Percentiles rank a stretch among this genome's conserved stretches.
Conservation (phyloP, 2,113 vertebrate genomes). For the Mobula birostris region DNA sequence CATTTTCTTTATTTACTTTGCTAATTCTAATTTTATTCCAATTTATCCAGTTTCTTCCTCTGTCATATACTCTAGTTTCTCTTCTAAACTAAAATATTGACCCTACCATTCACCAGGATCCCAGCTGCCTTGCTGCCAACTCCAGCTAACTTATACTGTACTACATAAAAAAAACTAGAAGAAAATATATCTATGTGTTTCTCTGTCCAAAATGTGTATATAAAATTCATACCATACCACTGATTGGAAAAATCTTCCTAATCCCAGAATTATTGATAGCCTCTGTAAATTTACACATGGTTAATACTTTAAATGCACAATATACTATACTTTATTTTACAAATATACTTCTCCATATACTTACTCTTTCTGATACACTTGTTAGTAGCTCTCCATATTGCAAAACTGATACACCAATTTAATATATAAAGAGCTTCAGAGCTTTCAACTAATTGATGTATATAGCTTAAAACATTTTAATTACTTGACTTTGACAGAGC, state of each 20-base stretch:
- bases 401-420: neutral
- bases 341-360: neutral
- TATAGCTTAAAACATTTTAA: neutral
- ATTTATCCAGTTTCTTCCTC: no score
- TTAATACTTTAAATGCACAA: neutral
- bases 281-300: neutral
- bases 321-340: neutral
- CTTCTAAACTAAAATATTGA: neutral
- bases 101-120: neutral
- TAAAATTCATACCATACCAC: neutral
- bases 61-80: neutral
- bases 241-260: neutral
- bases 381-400: neutral
- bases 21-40: neutral
- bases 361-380: neutral
- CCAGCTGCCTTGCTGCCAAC: neutral
- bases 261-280: neutral
- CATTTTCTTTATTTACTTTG: neutral
- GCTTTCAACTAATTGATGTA: neutral
- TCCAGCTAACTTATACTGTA: neutral
- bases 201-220: neutral
- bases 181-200: no score
- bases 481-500: neutral
- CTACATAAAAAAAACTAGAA: neutral
- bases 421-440: neutral